Evolutionary conservation across 2,888 invertebrate species (phyloP), one percentile per base, ranked within the genome.

Genomic region (Perithous albicinctus): DNA sequence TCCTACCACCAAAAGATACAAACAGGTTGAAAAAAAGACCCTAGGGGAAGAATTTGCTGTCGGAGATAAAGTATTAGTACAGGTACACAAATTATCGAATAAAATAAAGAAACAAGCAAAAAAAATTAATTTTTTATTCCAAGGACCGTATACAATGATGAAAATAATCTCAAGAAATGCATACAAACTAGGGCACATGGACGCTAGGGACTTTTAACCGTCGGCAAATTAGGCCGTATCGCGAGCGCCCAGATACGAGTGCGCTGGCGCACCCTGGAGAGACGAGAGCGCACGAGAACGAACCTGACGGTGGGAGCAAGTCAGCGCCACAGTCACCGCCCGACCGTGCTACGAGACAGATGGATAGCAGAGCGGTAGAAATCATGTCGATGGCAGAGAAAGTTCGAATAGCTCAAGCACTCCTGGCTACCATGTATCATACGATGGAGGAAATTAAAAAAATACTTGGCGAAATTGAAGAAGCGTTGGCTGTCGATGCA

Each of bases 161-260:
- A 5, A 32, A 35, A 23, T 10, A n/a, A 20, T 70, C 0, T 35
- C 26, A 2, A 20, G 7, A 23, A 70, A 56, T 1, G 54, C 56
- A 3, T 43, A 26, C 8, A 8, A 29, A 3, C 15, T 54, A 12
- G 56, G n/a, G 12, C 54, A 12, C 18, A 12, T 23, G 3, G 54
- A 70, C 41, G 56, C 2, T 41, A 20, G 51, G 70, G 41, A 32
- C 54, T 51, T 54, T 38, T 26, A 70, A 70, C 54, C 70, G 56
- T 2, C 54, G 70, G 7, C 70, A 54, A 10, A 6, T 54, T 1
- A 32, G 70, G 6, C 70, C 70, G 18, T 70, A 38, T n/a, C 48
- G 48, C 48, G 67, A 67, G 6, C n/a, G 43, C 1, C 5, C 12
- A 4, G n/a, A 15, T 3, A n/a, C n/a, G 1, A 4, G n/a, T 15